These are phyloP conservation scores for Oreochromis aureus DNA, from an alignment of 2,113 vertebrate species.

Conservation along the genomic window DNA sequence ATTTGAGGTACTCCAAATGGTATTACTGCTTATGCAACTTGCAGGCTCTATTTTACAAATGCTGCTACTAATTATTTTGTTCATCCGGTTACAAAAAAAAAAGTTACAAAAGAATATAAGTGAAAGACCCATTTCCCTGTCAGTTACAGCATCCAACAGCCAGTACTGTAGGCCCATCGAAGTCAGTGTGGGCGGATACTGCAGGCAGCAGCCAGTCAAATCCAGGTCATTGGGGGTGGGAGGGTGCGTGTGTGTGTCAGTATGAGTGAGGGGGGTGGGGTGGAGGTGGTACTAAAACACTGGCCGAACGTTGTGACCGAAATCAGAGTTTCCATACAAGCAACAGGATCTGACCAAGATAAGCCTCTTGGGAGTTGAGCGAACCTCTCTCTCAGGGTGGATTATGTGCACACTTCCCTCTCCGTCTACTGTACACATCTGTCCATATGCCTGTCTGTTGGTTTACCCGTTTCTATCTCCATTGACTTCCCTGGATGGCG, in stretches of 20 bases:
- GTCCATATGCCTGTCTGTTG: conserved; percentile 17
- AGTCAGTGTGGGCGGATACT: conserved; percentile 32
- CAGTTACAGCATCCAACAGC: not conserved
- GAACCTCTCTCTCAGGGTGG: conserved; percentile 42
- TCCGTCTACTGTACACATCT: conserved; percentile 42
- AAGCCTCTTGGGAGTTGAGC: conserved; percentile 62
- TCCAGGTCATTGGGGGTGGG: conserved; percentile 52
- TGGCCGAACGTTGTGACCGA: conserved; percentile 39
- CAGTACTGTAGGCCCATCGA: not conserved
- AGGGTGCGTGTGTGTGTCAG: not conserved
- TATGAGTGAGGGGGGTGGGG: not conserved
- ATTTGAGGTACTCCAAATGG: not conserved
- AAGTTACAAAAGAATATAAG: not conserved
- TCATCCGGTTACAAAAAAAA: not conserved
- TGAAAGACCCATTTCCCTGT: conserved; percentile 6
- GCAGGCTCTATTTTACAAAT: not conserved
- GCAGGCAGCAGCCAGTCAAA: conserved; percentile 58
- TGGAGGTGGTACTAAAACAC: not conserved
- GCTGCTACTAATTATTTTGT: not conserved
- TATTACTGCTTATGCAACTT: not conserved
- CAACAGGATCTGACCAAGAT: conserved; percentile 59
- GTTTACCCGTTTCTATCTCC: not conserved
- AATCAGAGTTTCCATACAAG: conserved; percentile 54
- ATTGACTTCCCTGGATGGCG: not conserved
- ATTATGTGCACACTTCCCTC: conserved; percentile 34